Conservation (phyloP, 64 coral and sea anemone species). For the Actinia tenebrosa region DNA sequence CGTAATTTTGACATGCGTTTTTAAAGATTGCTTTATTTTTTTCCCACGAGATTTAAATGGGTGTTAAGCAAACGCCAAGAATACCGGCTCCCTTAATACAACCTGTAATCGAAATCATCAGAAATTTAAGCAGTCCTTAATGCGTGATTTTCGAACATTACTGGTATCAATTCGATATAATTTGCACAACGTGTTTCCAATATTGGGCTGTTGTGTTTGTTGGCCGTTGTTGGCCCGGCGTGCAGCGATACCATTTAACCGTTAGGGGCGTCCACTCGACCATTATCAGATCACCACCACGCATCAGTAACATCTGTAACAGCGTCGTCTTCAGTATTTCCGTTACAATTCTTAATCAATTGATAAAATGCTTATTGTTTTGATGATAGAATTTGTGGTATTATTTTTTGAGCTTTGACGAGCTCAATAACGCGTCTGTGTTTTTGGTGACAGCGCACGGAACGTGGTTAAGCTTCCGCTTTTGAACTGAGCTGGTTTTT, state of each 20-base stretch:
- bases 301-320: slow-evolving; percentile 17
- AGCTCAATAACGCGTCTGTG: not conserved
- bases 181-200: slow-evolving; percentile 1
- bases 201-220: not conserved
- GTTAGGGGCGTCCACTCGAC: slow-evolving; percentile 21
- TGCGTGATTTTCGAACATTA: not conserved
- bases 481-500: not conserved
- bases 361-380: slow-evolving; percentile 20
- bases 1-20: not conserved
- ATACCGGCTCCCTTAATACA: too few relatives aligned
- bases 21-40: not conserved
- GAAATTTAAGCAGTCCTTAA: not conserved
- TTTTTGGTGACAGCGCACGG: not conserved
- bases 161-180: not conserved
- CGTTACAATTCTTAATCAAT: slow-evolving; percentile 21
- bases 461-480: not conserved
- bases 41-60: not conserved
- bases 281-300: slow-evolving; percentile 11
- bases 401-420: not conserved
- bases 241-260: slow-evolving; percentile 2
- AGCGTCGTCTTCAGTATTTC: not conserved
- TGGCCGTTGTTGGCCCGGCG: not conserved
- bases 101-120: not conserved
- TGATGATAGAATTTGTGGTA: slow-evolving; percentile 24
- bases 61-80: too few relatives aligned